Evolutionary conservation across 2,888 invertebrate species (phyloP).

Genomic region (Scaeva pyrastri): DNA sequence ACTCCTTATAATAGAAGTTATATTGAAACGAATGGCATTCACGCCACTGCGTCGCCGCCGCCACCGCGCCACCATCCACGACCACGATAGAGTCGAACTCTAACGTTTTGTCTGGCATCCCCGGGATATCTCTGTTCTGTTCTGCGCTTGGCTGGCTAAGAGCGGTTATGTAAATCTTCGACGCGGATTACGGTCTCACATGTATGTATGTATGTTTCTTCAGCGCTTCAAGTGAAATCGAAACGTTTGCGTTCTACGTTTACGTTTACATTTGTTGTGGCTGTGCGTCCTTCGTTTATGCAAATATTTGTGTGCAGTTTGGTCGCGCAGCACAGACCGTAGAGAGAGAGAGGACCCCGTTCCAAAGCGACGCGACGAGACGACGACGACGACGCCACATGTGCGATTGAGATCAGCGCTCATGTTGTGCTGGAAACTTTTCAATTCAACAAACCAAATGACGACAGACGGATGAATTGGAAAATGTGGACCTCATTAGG

Average conservation of each 20-base stretch:
- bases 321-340: conserved; percentile 30
- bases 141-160: conserved; percentile 1
- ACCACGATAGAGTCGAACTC: not conserved
- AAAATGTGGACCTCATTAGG: conserved; percentile 75
- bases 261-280: conserved; percentile 19
- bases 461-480: conserved; percentile 68
- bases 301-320: conserved; percentile 66
- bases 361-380: not conserved
- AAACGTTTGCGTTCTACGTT: conserved; percentile 59
- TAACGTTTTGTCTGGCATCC: conserved; percentile 36
- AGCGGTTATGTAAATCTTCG: conserved; percentile 50
- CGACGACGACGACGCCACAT: conserved; percentile 57
- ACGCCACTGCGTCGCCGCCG: not conserved
- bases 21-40: conserved; percentile 36
- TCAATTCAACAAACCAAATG: conserved; percentile 32
- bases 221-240: conserved; percentile 64
- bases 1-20: conserved; percentile 7
- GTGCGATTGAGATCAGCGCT: conserved; percentile 60
- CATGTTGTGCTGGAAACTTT: conserved; percentile 52
- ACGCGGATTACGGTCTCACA: conserved; percentile 31
- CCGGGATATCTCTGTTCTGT: conserved; percentile 45
- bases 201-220: not conserved
- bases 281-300: conserved; percentile 74
- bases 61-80: not conserved
- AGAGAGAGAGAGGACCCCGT: conserved; percentile 3